These are phyloP conservation scores for Pammene aurita DNA, from an alignment of 2,888 invertebrate species.

Conservation along the genomic window DNA sequence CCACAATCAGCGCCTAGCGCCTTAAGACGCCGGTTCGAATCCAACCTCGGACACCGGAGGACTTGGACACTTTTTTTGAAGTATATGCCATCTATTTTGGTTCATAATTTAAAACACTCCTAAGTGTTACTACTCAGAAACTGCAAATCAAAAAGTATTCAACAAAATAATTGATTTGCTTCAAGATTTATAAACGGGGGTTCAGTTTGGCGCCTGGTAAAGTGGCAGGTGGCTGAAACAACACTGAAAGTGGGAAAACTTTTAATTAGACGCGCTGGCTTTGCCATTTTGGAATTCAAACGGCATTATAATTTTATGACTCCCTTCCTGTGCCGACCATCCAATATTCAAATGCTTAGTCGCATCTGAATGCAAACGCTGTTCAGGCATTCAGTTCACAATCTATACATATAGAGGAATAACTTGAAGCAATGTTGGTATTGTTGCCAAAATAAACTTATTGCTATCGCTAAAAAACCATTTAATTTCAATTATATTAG, in stretches of 20 bases:
- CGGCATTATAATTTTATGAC: too few relatives aligned
- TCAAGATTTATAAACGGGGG: neutral
- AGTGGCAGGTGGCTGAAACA: conserved; percentile 32
- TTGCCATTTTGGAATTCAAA: conserved; percentile 14
- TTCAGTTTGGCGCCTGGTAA: conserved; percentile 4
- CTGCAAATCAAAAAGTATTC: too few relatives aligned
- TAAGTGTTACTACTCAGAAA: neutral
- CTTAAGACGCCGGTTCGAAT: too few relatives aligned
- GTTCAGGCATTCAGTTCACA: neutral
- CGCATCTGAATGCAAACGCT: conserved; percentile 24
- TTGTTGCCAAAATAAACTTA: conserved; percentile 19
- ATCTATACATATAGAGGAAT: neutral
- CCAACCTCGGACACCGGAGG: too few relatives aligned
- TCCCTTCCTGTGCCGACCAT: neutral
- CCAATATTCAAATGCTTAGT: conserved; percentile 23
- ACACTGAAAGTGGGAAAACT: conserved; percentile 23
- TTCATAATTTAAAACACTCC: too few relatives aligned
- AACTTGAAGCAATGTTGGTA: neutral
- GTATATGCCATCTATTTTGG: too few relatives aligned
- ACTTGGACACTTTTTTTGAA: too few relatives aligned
- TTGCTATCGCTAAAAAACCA: too few relatives aligned
- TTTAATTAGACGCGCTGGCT: conserved; percentile 33
- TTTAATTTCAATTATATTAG: too few relatives aligned
- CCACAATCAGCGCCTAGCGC: too few relatives aligned
- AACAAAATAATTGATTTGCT: neutral